Evolutionary conservation across 2,888 invertebrate genomes (phyloP).

Genomic region (Acrobasis repandana): DNA sequence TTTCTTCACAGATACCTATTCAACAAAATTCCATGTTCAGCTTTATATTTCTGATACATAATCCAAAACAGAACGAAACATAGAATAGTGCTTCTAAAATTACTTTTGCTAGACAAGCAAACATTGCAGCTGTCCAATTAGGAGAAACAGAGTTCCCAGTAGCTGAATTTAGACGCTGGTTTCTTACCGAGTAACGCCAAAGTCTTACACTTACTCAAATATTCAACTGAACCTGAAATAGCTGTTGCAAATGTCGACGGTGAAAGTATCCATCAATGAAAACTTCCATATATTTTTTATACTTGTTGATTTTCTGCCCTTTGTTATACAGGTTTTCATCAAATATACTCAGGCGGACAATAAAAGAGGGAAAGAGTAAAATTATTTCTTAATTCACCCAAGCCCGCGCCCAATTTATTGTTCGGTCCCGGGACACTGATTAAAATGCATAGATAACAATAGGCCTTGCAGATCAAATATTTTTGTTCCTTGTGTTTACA

Average conservation of each 20-base stretch:
- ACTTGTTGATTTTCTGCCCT: constrained; percentile 4
- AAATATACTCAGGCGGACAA: constrained; percentile 21
- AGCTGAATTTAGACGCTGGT: constrained; percentile 53
- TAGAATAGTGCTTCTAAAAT: constrained; percentile 18
- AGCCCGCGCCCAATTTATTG: constrained; percentile 37
- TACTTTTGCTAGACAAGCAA: constrained; percentile 34
- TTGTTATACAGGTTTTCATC: constrained; percentile 18
- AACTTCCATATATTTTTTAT: constrained; percentile 26
- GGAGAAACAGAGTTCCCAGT: constrained; percentile 42
- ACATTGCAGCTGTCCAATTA: constrained; percentile 57
- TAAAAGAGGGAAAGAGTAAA: constrained; percentile 26
- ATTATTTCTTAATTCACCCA: constrained; percentile 38
- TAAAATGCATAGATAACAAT: constrained; percentile 67
- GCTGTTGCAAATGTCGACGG: constrained; percentile 32
- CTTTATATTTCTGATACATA: too few species aligned
- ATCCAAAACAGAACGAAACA: neutral
- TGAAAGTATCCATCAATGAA: constrained; percentile 33
- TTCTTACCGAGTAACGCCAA: constrained; percentile 39
- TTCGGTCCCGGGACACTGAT: constrained; percentile 52
- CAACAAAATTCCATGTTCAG: neutral
- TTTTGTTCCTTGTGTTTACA: constrained; percentile 63
- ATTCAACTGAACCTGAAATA: constrained; percentile 51
- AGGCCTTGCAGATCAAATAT: constrained; percentile 66
- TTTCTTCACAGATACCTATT: neutral
- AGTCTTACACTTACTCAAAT: constrained; percentile 44